Base-by-base conservation (phyloP, 2,797 vertebrate genomes). In the Artibeus jamaicensis region DNA sequence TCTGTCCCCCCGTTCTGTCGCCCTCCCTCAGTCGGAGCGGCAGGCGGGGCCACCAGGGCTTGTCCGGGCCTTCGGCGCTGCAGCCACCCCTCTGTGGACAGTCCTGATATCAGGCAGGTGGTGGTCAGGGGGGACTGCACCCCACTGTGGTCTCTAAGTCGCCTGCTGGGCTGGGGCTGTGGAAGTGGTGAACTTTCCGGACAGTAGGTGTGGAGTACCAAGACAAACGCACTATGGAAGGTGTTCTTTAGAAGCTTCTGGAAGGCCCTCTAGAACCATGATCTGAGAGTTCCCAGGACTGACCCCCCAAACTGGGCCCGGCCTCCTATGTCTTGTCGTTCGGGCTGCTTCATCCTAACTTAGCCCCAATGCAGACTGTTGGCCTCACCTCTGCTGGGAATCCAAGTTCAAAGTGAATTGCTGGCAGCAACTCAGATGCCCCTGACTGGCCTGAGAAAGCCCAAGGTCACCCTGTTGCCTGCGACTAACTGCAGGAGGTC, bases 321-420 rank as follows among this genome's bases (percentile, higher is more conserved):
- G 29, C 59, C 53, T 48, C 78, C 26, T 10, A 0, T 16, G 2
- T 46, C 24, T 18, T 11, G 0, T 9, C 4, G 0, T 3, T 0
- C 42, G 18, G 32, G 19, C 1, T 4, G 37, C 42, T 32, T 39
- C 24, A 29, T 26, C 42, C 26, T 67, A 8, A 9, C n/a, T 15
- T 11, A 15, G 15, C 48, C n/a, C 11, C 4, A 0, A 0, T 0
- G 6, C 3, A 24, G 48, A 9, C 14, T 2, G 12, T 34, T 7
- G 34, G 2, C 34, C 42, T 83, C 21, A 9, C 24, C 32, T 22
- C 68, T 5, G 15, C 77, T 32, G 11, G 21, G 34, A 44, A 44
- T 22, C 34, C 16, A 46, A 14, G 37, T 24, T 48, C 70, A 39
- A 4, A 32, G 37, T 16, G 37, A 93, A 91, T 22, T 6, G 21